These are phyloP conservation scores for Forpus xanthops DNA, from an alignment of 2,797 vertebrate genomes.

Conservation along the genomic window DNA sequence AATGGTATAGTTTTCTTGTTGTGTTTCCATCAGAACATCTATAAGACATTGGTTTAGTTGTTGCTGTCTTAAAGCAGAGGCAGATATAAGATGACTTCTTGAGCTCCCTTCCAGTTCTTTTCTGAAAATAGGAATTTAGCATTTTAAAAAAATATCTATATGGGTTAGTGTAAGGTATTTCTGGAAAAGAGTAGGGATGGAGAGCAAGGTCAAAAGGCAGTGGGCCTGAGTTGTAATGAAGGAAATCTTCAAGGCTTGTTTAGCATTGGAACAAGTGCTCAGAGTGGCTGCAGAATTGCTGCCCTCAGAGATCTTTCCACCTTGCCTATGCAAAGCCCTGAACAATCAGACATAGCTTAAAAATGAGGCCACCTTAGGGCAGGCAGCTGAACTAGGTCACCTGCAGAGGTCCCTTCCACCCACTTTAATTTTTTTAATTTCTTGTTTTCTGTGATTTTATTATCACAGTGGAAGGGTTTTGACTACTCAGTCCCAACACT, in stretches of 20 bases:
- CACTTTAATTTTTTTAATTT: not conserved
- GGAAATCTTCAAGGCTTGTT: not conserved
- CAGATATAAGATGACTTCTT: not conserved
- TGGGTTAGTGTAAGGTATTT: not conserved
- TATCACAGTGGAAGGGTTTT: not conserved
- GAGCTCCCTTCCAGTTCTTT: not conserved
- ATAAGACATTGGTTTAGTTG: not conserved
- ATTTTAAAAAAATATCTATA: not conserved
- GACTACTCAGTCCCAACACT: not conserved
- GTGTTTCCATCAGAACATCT: not conserved
- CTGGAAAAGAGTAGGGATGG: not conserved
- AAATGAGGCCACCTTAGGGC: not conserved
- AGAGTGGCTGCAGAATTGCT: not conserved
- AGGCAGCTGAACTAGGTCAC: not conserved
- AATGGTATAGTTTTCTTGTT: not conserved
- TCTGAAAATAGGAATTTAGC: not conserved
- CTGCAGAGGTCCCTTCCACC: not conserved
- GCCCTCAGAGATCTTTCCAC: not conserved
- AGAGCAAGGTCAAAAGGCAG: not conserved
- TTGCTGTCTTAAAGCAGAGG: not conserved
- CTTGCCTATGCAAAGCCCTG: not conserved
- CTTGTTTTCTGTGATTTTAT: not conserved
- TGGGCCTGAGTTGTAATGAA: not conserved
- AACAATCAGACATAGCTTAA: too few relatives aligned
- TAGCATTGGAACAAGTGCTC: not conserved